Conservation (phyloP, 2,797 vertebrate species). For the Mionectes olivaceus region DNA sequence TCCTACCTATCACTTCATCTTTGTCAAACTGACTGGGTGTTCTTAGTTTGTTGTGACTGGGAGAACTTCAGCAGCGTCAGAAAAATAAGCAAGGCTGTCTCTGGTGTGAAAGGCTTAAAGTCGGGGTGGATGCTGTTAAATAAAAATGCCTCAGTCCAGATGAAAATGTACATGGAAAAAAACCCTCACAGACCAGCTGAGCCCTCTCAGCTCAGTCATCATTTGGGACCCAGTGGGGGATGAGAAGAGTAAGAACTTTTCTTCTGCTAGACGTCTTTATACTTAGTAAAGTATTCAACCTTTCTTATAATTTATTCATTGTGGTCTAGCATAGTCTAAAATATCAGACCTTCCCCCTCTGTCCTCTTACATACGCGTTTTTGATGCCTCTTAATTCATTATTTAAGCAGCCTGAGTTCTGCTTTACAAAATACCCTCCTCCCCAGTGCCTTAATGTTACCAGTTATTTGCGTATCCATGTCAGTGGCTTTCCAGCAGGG, state of each 20-base stretch:
- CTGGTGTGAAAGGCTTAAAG: neutral
- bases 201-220: neutral
- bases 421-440: neutral
- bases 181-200: neutral
- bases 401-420: constrained; percentile 49
- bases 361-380: neutral
- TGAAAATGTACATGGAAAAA: neutral
- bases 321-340: constrained; percentile 52
- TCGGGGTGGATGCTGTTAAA: neutral
- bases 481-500: neutral
- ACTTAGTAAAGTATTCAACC: constrained; percentile 15
- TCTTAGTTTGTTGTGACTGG: constrained; percentile 28
- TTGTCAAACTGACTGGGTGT: constrained; percentile 56
- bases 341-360: constrained; percentile 50
- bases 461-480: neutral
- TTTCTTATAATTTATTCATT: constrained; percentile 69
- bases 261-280: neutral
- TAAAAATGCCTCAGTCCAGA: neutral
- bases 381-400: constrained; percentile 63
- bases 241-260: neutral
- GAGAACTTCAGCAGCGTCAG: constrained; percentile 3
- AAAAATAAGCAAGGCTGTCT: constrained; percentile 46
- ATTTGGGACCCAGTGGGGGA: neutral
- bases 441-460: neutral
- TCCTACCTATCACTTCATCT: constrained; percentile 64